Evolutionary conservation across 2,797 vertebrate genomes (phyloP), one percentile per base, ranked within the genome.

Genomic region (Brotula barbata): DNA sequence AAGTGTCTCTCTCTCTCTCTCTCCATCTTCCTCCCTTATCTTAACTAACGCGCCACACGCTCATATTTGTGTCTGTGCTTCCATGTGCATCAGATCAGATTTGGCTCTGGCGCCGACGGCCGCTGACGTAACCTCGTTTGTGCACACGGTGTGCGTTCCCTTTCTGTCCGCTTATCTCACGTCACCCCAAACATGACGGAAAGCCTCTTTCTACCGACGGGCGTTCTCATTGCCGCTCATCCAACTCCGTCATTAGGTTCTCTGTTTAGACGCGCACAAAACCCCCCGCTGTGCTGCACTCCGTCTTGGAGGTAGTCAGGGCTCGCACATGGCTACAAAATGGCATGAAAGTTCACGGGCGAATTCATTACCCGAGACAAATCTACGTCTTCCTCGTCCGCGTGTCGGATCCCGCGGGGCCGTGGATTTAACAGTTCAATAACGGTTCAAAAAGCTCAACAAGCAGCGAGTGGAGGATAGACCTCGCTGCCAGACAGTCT

Each of bases 251-350:
- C 68, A 53, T 76, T 64, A 52, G 31, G 25, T 60, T 83, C 75
- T 76, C 33, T 60, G 41, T 51, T 64, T 43, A 41, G 43, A 62
- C 58, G 31, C 55, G 3, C 31, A 53, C 9, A 21, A 43, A 28
- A 54, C 28, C 31, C 34, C 28, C 50, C 44, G 71, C 2, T 28
- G 33, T n/a, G 22, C 42, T 46, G 17, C 49, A 14, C 13, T 79
- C 64, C 40, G 37, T 80, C 72, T 75, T 84, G 84, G 69, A 81
- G 79, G 65, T 58, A 64, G 46, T 80, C 58, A 65, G 71, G 75
- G 73, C 67, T 74, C 59, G 57, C 66, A 70, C 59, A 39, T 65
- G 28, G 49, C 46, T 75, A 65, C 36, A 55, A 75, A 68, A 61
- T 73, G 61, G 76, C 70, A 71, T 47, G n/a, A 39, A 83, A 77